Base-by-base conservation (phyloP, 2,888 invertebrate genomes). In the Bellardia pandia region DNA sequence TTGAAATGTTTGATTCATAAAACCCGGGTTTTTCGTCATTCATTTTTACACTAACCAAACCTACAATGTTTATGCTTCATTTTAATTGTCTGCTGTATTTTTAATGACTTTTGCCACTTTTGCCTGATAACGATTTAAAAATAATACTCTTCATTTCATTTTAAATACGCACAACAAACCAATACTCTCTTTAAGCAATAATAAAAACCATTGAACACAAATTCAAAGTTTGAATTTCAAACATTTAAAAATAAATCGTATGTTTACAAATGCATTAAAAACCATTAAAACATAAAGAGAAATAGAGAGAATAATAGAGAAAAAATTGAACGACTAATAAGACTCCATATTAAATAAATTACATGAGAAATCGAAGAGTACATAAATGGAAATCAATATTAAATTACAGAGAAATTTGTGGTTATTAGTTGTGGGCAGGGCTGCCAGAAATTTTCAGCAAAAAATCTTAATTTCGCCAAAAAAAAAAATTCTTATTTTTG, bases 341-440 rank as follows among this genome's bases (percentile, higher is more conserved):
- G 45, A 13, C 45, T 5, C 30, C 1, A 14, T 45, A 48, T 14
- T 16, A 72, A 56, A n/a, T 2, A 9, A 45, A 4, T 2, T 1
- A 30, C 56, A 71, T 53, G 11, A n/a, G 37, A 53, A 80, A 80
- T 80, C 71, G 64, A 62, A 72, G 51, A 62, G 40, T 60, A 45
- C 11, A 45, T 45, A 45, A 11, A 37, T 37, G 37, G 4, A 30
- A 48, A 69, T 80, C 64, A 53, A 53, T 80, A 80, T 45, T 53
- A 16, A 80, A 72, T 80, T 53, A 30, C 42, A 72, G 62, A 80
- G 80, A 51, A 16, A 45, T 45, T 9, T 16, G 53, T n/a, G 3
- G 42, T 42, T 42, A 6, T 6, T 5, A 7, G 42, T 3, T 7
- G 51, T n/a, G n/a, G n/a, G n/a, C n/a, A n/a, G n/a, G n/a, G n/a